Evolutionary conservation across 2,797 vertebrate genomes (phyloP).

Genomic region (Furcifer pardalis): DNA sequence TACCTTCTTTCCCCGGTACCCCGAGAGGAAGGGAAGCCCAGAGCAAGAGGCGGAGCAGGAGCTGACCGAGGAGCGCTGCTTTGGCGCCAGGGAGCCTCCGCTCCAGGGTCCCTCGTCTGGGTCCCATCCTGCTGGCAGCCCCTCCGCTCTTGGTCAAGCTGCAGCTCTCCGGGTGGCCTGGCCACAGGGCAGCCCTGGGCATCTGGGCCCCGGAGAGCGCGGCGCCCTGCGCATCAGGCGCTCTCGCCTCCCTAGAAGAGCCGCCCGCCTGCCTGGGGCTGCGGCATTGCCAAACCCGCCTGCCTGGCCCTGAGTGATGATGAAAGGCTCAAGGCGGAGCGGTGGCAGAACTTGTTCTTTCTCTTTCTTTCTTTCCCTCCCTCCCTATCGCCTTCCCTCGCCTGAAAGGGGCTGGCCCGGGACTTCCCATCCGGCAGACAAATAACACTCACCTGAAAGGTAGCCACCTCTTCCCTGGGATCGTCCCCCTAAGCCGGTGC

Average conservation of each 20-base stretch:
- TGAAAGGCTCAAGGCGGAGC: slow-evolving; percentile 70
- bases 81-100: slow-evolving; percentile 17
- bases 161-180: not conserved
- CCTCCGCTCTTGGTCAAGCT: not conserved
- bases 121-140: slow-evolving; percentile 33
- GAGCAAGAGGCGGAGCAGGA: slow-evolving; percentile 62
- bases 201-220: slow-evolving; percentile 23
- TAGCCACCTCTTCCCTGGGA: slow-evolving; percentile 58
- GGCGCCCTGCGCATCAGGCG: slow-evolving; percentile 38
- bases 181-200: slow-evolving; percentile 49
- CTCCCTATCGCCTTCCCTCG: slow-evolving; percentile 65
- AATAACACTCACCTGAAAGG: slow-evolving; percentile 72
- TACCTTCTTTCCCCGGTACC: slow-evolving; percentile 75
- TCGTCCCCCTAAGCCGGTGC: slow-evolving; percentile 34
- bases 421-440: slow-evolving; percentile 73
- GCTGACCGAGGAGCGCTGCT: slow-evolving; percentile 21
- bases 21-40: slow-evolving; percentile 51
- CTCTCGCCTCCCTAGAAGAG: slow-evolving; percentile 42
- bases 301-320: slow-evolving; percentile 67
- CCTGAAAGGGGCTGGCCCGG: slow-evolving; percentile 71
- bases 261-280: slow-evolving; percentile 49
- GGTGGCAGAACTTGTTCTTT: slow-evolving; percentile 63
- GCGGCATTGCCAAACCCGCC: slow-evolving; percentile 65
- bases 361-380: slow-evolving; percentile 26
- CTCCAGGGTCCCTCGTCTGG: slow-evolving; percentile 47